Evolutionary conservation across 2,113 vertebrate genomes (phyloP), one percentile per base, ranked within the genome.

Genomic region (Cygnus buccinator): DNA sequence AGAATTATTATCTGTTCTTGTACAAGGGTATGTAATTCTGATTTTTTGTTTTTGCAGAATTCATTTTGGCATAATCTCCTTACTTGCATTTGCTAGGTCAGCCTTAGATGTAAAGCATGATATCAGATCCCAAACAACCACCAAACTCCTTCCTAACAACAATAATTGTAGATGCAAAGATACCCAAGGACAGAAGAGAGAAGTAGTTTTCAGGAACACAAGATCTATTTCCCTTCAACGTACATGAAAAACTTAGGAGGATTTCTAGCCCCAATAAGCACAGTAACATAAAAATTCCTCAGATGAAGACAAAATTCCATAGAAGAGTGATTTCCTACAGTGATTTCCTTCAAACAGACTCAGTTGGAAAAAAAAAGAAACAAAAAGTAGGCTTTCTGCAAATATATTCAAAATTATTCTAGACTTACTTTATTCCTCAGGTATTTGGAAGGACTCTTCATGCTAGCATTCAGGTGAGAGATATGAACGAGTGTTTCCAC

Each of bases 401-500:
- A 72, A 92, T 7, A 44, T 1, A 75, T 23, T 72, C 10, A 29
- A 50, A 63, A 35, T 8, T 20, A 91, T n/a, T 59, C 11, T 62
- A 63, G 29, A 84, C 97, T 94, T 94, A 99, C 99, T 98, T 99
- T 99, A 96, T 84, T 99, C 90, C 99, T 99, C 94, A 99, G 97
- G 87, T 99, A 99, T 90, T 98, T 99, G 33, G 99, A 99, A 33
- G 98, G 94, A 92, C 99, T 99, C 92, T 97, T 98, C 74, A 99
- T 98, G 95, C 97, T 98, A n/a, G 99, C 99, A 77, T 99, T 99
- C 59, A 99, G 98, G 94, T 99, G 99, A 84, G 99, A 99, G 88
- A 99, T 58, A 43, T 99, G 99, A 96, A 99, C 77, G 1, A 99
- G 70, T 66, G 98, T 99, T 79, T 98, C 95, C 95, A 99, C 97